Percentiles rank a stretch among this genome's conserved stretches.
Evolutionary conservation across 2,888 invertebrate species (phyloP).

Genomic region (Phasia obesa): DNA sequence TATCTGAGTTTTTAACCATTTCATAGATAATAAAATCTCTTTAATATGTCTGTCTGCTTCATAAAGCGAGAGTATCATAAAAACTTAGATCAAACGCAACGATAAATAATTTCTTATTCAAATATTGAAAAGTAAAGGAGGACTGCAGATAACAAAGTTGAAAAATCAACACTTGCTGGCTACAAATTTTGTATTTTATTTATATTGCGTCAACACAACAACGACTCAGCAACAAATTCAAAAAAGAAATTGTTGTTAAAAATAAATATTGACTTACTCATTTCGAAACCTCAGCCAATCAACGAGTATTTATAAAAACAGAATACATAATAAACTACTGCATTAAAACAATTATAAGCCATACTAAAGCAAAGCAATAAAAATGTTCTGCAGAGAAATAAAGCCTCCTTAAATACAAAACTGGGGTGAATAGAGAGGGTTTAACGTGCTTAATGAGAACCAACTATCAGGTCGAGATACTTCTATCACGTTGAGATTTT

Average conservation of each 20-base stretch:
- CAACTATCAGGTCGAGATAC: no score
- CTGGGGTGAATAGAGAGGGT: no score
- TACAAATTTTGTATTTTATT: slow-evolving; percentile 5
- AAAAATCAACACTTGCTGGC: slow-evolving; percentile 38
- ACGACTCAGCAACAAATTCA: neutral
- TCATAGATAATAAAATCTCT: neutral
- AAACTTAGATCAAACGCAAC: slow-evolving; percentile 48
- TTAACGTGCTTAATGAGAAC: no score
- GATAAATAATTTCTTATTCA: slow-evolving; percentile 62
- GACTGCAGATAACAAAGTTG: slow-evolving; percentile 38
- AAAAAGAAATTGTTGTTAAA: slow-evolving; percentile 26
- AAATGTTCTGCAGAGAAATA: no score
- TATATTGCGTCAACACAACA: slow-evolving; percentile 6
- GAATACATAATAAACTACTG: slow-evolving; percentile 16
- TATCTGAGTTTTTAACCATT: neutral
- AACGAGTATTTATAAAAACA: slow-evolving; percentile 6
- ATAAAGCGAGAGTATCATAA: slow-evolving; percentile 17
- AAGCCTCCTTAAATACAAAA: no score
- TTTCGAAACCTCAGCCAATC: neutral
- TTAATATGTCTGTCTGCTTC: slow-evolving; percentile 4
- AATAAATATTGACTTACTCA: slow-evolving; percentile 30
- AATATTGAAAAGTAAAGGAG: slow-evolving; percentile 45
- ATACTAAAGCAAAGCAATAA: no score
- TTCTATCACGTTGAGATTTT: no score
- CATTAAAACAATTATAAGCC: slow-evolving; percentile 20